A percentile compares a stretch with the other conserved stretches of the same genome.
Conservation (phyloP, 2,113 vertebrate genomes). For the Ictalurus furcatus region DNA sequence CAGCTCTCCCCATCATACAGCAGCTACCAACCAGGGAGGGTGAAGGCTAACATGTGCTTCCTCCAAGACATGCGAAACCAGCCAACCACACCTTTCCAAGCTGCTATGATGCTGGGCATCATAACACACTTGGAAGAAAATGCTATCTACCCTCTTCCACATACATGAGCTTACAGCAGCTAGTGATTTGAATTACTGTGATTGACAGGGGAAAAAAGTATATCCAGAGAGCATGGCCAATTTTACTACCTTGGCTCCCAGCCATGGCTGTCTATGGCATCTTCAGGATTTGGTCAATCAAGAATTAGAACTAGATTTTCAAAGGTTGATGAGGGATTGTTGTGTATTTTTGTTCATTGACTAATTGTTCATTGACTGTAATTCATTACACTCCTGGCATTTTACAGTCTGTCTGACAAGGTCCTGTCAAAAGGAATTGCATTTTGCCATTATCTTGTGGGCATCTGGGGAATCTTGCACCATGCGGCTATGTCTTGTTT, state of each 20-base stretch:
- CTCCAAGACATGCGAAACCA: not conserved
- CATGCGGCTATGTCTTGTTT: not conserved
- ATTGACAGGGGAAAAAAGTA: conserved; percentile 1
- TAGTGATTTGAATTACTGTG: not conserved
- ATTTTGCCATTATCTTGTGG: not conserved
- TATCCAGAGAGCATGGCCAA: not conserved
- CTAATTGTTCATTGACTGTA: too few relatives aligned
- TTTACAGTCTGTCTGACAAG: not conserved
- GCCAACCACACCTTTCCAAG: not conserved
- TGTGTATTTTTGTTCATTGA: too few relatives aligned
- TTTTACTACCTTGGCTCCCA: not conserved
- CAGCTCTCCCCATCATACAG: not conserved
- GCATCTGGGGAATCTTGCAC: not conserved
- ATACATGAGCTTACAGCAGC: not conserved
- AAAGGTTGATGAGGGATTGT: not conserved
- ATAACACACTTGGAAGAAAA: not conserved
- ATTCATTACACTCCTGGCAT: not conserved
- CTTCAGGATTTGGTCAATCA: not conserved
- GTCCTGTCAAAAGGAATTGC: not conserved
- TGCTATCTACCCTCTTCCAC: not conserved
- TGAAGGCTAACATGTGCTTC: not conserved
- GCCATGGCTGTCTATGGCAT: not conserved
- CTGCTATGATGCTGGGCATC: not conserved
- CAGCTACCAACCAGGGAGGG: not conserved
- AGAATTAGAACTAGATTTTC: not conserved